Percentiles rank a stretch among this genome's conserved stretches.
phyloP scores from a whole-genome alignment of 2,888 invertebrate genomes.

The Brenthis daphne region DNA sequence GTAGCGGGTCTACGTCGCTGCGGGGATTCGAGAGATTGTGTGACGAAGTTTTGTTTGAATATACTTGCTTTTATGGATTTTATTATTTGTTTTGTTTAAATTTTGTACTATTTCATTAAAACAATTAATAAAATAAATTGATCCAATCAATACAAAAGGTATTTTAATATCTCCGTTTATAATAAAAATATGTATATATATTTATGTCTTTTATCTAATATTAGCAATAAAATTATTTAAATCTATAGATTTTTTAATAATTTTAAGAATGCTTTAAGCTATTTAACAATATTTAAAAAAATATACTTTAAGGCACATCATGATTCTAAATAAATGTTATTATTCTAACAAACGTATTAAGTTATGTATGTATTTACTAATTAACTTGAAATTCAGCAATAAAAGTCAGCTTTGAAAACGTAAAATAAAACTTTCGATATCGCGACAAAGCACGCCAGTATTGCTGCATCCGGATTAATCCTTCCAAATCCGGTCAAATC shows the following conservation, averaged over 20 bases:
- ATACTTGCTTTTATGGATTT: conserved; percentile 28
- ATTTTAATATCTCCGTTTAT: no score
- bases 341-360: background rate
- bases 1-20: conserved; percentile 69
- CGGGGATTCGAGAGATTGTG: conserved; percentile 61
- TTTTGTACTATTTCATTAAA: conserved; percentile 24
- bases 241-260: background rate
- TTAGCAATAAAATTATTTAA: no score
- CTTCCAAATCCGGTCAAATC: conserved; percentile 67
- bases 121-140: no score
- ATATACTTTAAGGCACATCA: no score
- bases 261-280: no score
- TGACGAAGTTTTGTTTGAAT: conserved; percentile 50
- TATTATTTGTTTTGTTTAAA: conserved; percentile 39
- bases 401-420: conserved; percentile 58
- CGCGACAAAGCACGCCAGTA: conserved; percentile 64
- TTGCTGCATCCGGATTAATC: conserved; percentile 52
- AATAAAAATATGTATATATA: no score
- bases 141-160: no score
- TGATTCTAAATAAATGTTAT: background rate
- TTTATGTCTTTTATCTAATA: no score
- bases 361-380: conserved; percentile 9
- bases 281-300: no score
- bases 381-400: conserved; percentile 46
- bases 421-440: conserved; percentile 75